Evolutionary conservation across 2,888 invertebrate species (phyloP), one percentile per base, ranked within the genome.

Genomic region (Sarcophaga variegata): DNA sequence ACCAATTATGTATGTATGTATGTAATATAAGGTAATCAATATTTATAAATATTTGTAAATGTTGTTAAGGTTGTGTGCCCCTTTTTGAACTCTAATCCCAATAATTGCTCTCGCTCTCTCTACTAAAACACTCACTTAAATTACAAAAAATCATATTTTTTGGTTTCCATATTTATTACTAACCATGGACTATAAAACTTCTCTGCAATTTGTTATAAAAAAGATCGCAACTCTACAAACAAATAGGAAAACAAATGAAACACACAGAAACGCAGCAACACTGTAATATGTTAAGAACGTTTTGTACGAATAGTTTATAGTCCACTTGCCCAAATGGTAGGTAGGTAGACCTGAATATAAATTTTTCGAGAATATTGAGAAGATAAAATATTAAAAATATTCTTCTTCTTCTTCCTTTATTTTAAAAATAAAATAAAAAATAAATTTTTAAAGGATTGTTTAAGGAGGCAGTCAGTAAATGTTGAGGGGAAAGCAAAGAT

Each of bases 371-470:
- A n/a, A 45, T 67, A 45, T 66, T 66, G 27, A 64, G 14, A 64
- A 27, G 20, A 54, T 54, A 74, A 54, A 64, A 80, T 4, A 62
- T 20, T 54, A 54, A 54, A 67, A 47, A 75, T 62, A 75, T 49
- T 67, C 62, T 60, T 78, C 3, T 47, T 49, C 12, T 37, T 37
- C 37, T 37, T 6, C 37, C 6, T 6, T 37, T 37, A 1, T 6
- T 37, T 37, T 6, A 6, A 6, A 37, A 27, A 27, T 27, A 27
- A 37, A 14, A 14, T 14, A 47, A 77, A 66, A 74, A 71, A 49
- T 80, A 60, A 60, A 84, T 80, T 84, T 84, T 66, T 59, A 80
- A 75, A 75, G 70, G 64, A 76, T 2, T 37, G 2, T 37, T 37
- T 37, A 8, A 37, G 8, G 37, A 37, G 6, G 37, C 37, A 6